phyloP scores from a whole-genome alignment of 2,888 invertebrate species.

The Patella pellucida region DNA sequence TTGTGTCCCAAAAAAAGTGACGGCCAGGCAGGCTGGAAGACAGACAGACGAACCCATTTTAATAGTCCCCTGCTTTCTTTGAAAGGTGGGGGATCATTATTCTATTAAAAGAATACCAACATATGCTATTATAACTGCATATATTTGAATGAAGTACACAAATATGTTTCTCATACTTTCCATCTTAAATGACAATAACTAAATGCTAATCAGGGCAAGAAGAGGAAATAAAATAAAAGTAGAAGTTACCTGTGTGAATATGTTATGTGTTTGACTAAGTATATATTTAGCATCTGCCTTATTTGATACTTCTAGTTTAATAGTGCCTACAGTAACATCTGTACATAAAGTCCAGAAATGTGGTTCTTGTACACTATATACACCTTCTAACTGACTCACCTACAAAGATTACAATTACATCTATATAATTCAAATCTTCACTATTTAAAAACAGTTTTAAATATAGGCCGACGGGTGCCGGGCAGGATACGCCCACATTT shows the following conservation, averaged over 20 bases:
- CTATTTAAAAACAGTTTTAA: neutral
- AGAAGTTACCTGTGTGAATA: slow-evolving; percentile 82
- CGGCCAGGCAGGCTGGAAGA: too few species aligned
- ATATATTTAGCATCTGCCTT: slow-evolving; percentile 94
- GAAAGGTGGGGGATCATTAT: too few species aligned
- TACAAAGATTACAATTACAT: slow-evolving; percentile 40
- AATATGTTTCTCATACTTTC: too few species aligned
- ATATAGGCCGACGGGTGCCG: too few species aligned
- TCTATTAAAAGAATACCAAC: too few species aligned
- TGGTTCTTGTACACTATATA: slow-evolving; percentile 95
- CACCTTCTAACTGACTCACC: slow-evolving; percentile 86
- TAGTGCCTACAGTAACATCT: slow-evolving; percentile 90
- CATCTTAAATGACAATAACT: too few species aligned
- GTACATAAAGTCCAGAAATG: slow-evolving; percentile 99
- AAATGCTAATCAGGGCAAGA: neutral
- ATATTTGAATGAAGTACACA: neutral
- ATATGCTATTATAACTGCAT: slow-evolving; percentile 1
- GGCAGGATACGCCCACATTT: too few species aligned
- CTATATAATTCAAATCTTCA: neutral
- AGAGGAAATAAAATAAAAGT: neutral
- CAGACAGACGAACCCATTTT: too few species aligned
- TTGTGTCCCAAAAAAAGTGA: too few species aligned
- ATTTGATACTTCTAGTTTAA: slow-evolving; percentile 94
- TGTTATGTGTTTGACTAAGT: slow-evolving; percentile 91
- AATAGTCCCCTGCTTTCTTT: too few species aligned